Evolutionary conservation across 92 coral and sea anemone genomes (phyloP).

Genomic region (Epizoanthus fatuus): DNA sequence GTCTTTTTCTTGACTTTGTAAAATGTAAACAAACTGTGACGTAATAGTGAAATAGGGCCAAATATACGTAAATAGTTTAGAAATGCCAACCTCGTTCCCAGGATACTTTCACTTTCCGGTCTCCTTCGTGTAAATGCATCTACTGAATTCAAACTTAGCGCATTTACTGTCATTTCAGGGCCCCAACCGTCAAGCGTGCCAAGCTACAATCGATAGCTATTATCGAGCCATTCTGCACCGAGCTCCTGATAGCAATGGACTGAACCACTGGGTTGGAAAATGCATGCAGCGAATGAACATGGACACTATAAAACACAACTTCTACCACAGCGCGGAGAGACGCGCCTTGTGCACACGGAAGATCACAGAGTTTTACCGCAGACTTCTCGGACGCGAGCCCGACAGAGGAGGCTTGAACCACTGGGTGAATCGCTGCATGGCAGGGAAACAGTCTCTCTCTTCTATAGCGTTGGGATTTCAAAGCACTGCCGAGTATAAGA

Average conservation of each 20-base stretch:
- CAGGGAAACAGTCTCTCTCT: conserved; percentile 24
- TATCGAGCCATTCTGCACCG: conserved; percentile 35
- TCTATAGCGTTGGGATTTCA: conserved; percentile 30
- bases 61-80: no score
- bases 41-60: no score
- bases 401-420: conserved; percentile 31
- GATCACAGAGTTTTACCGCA: conserved; percentile 42
- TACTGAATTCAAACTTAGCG: no score
- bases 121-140: no score
- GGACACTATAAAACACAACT: neutral
- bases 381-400: conserved; percentile 41
- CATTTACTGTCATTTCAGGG: neutral
- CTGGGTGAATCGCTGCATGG: conserved; percentile 35
- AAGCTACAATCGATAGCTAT: conserved; percentile 16
- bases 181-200: conserved; percentile 21
- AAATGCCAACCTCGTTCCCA: no score
- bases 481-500: neutral
- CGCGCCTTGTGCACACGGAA: conserved; percentile 23
- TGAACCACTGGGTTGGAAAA: conserved; percentile 4
- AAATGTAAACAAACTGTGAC: no score
- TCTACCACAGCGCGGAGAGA: conserved; percentile 28
- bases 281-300: conserved; percentile 5
- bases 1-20: no score
- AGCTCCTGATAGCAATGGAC: conserved; percentile 8
- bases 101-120: no score